A percentile compares a stretch with the other conserved stretches of the same genome.
These are phyloP conservation scores for Proisotoma minuta DNA, from an alignment of 2,888 invertebrate species.

Conservation along the genomic window DNA sequence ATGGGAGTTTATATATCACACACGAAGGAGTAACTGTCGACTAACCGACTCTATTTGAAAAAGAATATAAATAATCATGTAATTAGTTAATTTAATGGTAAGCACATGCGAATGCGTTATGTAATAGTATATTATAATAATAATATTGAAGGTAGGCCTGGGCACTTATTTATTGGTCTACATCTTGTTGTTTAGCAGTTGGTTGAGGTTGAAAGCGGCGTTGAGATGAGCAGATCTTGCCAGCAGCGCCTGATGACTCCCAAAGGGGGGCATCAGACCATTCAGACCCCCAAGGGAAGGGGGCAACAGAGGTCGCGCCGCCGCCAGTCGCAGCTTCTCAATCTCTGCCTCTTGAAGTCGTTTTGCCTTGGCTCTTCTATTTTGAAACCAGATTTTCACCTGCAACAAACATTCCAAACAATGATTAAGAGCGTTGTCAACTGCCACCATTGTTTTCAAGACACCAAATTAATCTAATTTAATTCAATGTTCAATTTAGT, in stretches of 20 bases:
- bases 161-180: constrained; percentile 18
- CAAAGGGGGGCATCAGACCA: constrained; percentile 49
- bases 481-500: constrained; percentile 27
- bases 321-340: constrained; percentile 80
- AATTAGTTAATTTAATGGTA: not conserved
- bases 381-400: constrained; percentile 93
- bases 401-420: constrained; percentile 50
- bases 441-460: constrained; percentile 7
- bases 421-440: constrained; percentile 8
- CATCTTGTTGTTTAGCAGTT: constrained; percentile 47
- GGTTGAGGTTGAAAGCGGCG: constrained; percentile 47
- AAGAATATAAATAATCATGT: constrained; percentile 2
- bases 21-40: constrained; percentile 5
- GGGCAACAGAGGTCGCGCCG: constrained; percentile 72
- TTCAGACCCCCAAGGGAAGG: constrained; percentile 62
- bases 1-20: constrained; percentile 15
- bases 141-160: not conserved
- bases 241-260: constrained; percentile 45
- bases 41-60: not conserved
- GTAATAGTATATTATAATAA: not conserved
- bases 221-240: constrained; percentile 47
- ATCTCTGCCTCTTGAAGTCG: constrained; percentile 92
- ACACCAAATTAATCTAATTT: constrained; percentile 9
- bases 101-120: not conserved
- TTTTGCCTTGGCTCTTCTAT: constrained; percentile 91